A percentile compares a stretch with the other conserved stretches of the same genome.
Conservation (phyloP, 2,888 invertebrate species). For the Aphidoletes aphidimyza region DNA sequence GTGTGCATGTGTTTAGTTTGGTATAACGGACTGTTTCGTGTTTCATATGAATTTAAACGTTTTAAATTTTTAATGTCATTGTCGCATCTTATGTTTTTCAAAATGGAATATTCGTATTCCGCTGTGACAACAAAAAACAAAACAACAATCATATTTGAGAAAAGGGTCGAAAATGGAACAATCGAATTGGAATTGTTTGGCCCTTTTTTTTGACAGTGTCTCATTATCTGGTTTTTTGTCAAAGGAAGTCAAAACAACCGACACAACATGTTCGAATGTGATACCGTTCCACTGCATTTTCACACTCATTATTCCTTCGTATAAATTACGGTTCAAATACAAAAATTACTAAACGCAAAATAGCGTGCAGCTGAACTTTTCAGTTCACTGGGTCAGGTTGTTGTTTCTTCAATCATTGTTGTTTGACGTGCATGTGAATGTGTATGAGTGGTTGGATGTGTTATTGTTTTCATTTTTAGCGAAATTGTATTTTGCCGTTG, state of each 20-base stretch:
- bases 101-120: no score
- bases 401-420: conserved; percentile 1
- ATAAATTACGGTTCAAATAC: conserved; percentile 17
- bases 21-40: background rate
- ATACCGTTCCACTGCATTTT: conserved; percentile 9
- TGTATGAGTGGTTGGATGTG: background rate
- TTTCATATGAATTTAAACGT: conserved; percentile 16
- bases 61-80: conserved; percentile 27
- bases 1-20: no score
- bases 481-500: background rate
- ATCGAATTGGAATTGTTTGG: no score
- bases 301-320: conserved; percentile 33
- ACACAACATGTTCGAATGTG: background rate
- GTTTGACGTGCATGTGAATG: background rate
- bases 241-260: background rate
- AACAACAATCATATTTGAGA: background rate
- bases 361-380: conserved; percentile 56
- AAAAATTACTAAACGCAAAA: conserved; percentile 55
- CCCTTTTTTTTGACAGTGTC: background rate
- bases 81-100: conserved; percentile 34
- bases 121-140: no score
- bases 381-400: conserved; percentile 56
- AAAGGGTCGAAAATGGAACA: background rate
- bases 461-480: conserved; percentile 15
- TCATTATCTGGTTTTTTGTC: background rate